Evolutionary conservation across 2,888 invertebrate species (phyloP).

Genomic region (Eugnorisma glareosa): DNA sequence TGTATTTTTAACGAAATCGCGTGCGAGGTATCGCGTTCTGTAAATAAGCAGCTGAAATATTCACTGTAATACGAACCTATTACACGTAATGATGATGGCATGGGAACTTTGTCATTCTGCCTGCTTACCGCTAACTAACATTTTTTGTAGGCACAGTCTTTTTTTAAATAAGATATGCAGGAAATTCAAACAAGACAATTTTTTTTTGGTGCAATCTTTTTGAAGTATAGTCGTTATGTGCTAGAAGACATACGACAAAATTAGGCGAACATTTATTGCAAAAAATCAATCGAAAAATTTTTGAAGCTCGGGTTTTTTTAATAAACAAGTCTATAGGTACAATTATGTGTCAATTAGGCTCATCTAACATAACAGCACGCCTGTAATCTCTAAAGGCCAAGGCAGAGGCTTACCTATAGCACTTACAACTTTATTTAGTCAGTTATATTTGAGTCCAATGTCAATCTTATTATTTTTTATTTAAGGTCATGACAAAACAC

Average conservation of each 20-base stretch:
- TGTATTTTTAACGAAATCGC: conserved; percentile 73
- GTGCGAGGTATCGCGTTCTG: conserved; percentile 81
- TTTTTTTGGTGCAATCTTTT: conserved; percentile 42
- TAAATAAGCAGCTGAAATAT: conserved; percentile 88
- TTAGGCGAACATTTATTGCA: neutral
- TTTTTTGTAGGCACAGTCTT: conserved; percentile 55
- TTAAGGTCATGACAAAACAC: neutral
- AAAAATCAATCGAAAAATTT: neutral
- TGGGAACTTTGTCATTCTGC: conserved; percentile 84
- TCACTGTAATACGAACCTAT: conserved; percentile 85
- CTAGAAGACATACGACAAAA: conserved; percentile 8
- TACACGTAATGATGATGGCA: conserved; percentile 87
- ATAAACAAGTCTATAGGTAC: neutral
- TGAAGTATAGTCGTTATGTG: conserved; percentile 28
- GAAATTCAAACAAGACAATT: conserved; percentile 40
- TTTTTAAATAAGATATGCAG: conserved; percentile 53
- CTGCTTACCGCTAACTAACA: conserved; percentile 63
- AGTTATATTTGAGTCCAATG: neutral
- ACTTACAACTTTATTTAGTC: neutral
- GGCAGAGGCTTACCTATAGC: neutral
- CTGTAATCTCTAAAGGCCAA: neutral
- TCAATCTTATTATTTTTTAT: neutral
- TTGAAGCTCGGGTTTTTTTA: neutral
- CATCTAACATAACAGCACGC: neutral
- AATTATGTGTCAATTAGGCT: neutral